Evolutionary conservation across 2,797 vertebrate species (phyloP), one percentile per base, ranked within the genome.

Genomic region (Siniperca undulata): DNA sequence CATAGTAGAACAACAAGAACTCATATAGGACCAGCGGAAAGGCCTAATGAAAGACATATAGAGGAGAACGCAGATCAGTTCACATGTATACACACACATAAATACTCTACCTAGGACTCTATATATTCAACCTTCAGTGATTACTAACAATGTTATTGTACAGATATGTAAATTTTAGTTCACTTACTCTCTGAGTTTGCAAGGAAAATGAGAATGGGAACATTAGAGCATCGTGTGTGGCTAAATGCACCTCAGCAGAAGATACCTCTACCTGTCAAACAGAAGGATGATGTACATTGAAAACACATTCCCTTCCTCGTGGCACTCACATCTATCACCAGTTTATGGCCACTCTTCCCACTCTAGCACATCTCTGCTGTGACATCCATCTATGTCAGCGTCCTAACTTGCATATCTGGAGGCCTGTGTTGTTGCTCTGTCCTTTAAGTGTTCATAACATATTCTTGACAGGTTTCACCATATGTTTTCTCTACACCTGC

Each of bases 241-340:
- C 85, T 92, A 91, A 92, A 88, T 76, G 84, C 79, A 77, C 82
- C 84, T 82, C 76, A 53, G 88, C 87, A 83, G 85, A 80, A 86
- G 78, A 83, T 84, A 80, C 80, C 81, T 81, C 86, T 77, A 80
- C 88, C 91, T 93, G 92, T 95, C 93, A 94, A 67, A 86, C 86
- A 89, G 90, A 93, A 83, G 90, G 91, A 94, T 92, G 92, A 93
- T 91, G 86, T 89, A 90, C 89, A 88, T 82, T 91, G 93, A 92
- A 93, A 93, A 93, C 89, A 90, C 90, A 93, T 94, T 92, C 86
- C 87, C 88, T 90, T 89, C 83, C 86, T 84, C 13, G 65, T 92
- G 92, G 88, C 92, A 78, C 88, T 85, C 80, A 60, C 92, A 95
- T 95, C 90, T 86, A 95, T 96, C 95, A 95, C 74, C 72, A 40